Base-by-base conservation (phyloP, 2,797 vertebrate species). In the Acomys russatus region DNA sequence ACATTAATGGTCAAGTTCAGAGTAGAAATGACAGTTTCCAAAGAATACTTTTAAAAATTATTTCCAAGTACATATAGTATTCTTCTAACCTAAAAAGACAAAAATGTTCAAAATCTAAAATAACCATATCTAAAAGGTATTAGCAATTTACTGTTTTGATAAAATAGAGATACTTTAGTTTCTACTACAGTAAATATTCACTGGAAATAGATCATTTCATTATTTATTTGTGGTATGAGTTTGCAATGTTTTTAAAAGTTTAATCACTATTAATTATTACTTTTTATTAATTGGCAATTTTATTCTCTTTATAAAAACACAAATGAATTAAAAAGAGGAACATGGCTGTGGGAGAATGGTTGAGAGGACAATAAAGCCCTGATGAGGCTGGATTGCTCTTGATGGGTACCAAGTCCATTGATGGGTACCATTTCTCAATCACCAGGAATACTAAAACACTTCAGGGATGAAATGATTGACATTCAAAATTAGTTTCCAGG, bases 161-260 rank as follows among this genome's bases (percentile, higher is more conserved):
- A 77, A 87, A 92, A 80, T 77, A 80, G 59, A 54, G 2, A 85
- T 68, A 61, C 1, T 35, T 73, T 56, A 33, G 30, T 64, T 38
- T 51, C 83, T 82, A 56, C 22, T 71, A 76, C 8, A 56, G 12
- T 71, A 71, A 70, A 80, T 44, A 77, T 91, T 9, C 35, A 73
- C 25, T 83, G 38, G 35, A 35, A 44, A 12, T 28, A 35, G 33
- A 54, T 70, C 49, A 93, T 66, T 20, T 74, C 4, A 44, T 74
- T 51, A 33, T 11, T 64, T 59, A 92, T 14, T 28, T 83, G 35
- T 83, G 87, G 68, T 9, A 66, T 78, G 17, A 44, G 44, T 77
- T 82, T 89, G n/a, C 91, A 8, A 54, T 70, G 49, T 59, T 90
- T 95, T 73, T 35, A 68, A 73, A 85, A 30, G 18, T 71, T 70